Percentiles rank a stretch among this genome's conserved stretches.
phyloP scores from a whole-genome alignment of 2,888 invertebrate genomes.

The Nemotelus nigrinus region DNA sequence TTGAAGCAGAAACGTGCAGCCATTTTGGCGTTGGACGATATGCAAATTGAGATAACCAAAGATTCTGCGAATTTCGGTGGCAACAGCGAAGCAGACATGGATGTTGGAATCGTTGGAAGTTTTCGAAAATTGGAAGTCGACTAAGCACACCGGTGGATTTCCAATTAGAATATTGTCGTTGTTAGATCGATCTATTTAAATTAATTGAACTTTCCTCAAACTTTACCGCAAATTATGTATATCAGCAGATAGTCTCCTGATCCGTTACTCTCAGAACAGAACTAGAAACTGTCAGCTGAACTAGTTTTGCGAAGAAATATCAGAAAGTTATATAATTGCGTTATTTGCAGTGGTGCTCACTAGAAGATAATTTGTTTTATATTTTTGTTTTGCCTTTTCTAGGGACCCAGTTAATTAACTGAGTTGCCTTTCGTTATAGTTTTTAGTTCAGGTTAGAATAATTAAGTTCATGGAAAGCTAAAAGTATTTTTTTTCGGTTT shows the following conservation, averaged over 20 bases:
- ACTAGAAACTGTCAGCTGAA: too few relatives aligned
- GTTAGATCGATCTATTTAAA: neutral
- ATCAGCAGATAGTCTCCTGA: too few relatives aligned
- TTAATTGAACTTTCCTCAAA: neutral
- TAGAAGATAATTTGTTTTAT: neutral
- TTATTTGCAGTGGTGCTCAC: constrained; percentile 39
- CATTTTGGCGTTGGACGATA: constrained; percentile 77
- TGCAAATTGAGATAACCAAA: constrained; percentile 75
- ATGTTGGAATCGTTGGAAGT: constrained; percentile 80
- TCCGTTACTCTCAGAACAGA: too few relatives aligned
- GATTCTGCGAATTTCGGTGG: constrained; percentile 67
- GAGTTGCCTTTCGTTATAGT: too few relatives aligned
- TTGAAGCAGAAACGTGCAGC: constrained; percentile 73
- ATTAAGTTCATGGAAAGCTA: too few relatives aligned
- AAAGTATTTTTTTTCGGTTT: too few relatives aligned
- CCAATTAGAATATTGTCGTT: neutral
- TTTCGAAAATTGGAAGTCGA: constrained; percentile 87
- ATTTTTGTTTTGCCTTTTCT: too few relatives aligned
- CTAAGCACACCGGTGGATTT: constrained; percentile 61
- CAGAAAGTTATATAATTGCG: neutral
- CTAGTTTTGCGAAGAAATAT: too few relatives aligned
- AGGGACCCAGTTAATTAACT: too few relatives aligned
- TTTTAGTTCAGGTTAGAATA: too few relatives aligned
- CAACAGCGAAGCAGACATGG: constrained; percentile 74
- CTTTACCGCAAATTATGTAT: neutral